Evolutionary conservation across 2,113 vertebrate species (phyloP).

Genomic region (Ploceus nigricollis): DNA sequence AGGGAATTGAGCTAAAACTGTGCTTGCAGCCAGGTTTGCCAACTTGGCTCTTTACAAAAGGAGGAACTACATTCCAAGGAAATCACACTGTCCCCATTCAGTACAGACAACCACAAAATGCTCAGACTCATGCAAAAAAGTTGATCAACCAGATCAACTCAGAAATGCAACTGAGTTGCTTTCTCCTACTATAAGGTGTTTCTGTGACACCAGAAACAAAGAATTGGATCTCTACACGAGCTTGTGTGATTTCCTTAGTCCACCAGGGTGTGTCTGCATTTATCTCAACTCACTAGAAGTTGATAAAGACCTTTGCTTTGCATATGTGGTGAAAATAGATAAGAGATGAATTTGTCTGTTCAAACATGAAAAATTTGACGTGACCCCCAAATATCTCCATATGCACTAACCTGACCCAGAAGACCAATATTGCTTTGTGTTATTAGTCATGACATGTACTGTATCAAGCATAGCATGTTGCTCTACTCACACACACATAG

Average conservation of each 20-base stretch:
- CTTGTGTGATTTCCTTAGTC: background rate
- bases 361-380: background rate
- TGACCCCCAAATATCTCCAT: background rate
- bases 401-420: background rate
- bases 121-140: background rate
- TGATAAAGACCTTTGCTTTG: background rate
- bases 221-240: background rate
- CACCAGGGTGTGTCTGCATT: background rate
- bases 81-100: background rate
- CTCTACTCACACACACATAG: background rate
- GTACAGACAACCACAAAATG: conserved; percentile 2
- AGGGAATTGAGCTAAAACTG: conserved; percentile 21
- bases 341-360: background rate
- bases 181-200: background rate
- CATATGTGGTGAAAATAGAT: background rate
- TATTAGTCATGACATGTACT: background rate
- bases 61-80: conserved; percentile 17
- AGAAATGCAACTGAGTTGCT: background rate
- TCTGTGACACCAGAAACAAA: background rate
- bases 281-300: background rate
- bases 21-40: conserved; percentile 33
- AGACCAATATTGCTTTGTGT: background rate
- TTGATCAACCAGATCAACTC: background rate
- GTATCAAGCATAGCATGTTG: background rate
- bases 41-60: conserved; percentile 27